These are phyloP conservation scores for Oriolus oriolus DNA, from an alignment of 2,113 vertebrate genomes.

Conservation along the genomic window DNA sequence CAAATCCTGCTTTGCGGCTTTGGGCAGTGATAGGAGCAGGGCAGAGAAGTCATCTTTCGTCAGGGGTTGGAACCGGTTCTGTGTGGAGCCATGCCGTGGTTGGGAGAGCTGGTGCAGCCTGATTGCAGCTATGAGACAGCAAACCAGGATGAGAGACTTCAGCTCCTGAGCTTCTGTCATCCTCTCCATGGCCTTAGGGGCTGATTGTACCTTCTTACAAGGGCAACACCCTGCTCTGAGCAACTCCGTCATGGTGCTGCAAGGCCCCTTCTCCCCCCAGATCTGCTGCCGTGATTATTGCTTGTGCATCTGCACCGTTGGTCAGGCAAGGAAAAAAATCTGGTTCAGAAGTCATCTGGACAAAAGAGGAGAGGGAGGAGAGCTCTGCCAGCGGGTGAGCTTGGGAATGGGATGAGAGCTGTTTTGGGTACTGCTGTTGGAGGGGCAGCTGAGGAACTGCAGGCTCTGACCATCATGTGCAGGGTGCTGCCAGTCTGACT, in stretches of 20 bases:
- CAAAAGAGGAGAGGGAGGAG: not conserved
- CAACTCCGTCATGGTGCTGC: not conserved
- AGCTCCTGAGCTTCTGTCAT: not conserved
- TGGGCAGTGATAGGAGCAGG: not conserved
- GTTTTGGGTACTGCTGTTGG: not conserved
- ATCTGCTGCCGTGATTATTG: not conserved
- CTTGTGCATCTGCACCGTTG: accelerated
- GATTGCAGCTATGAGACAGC: not conserved
- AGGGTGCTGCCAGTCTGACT: not conserved
- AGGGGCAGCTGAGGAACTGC: not conserved
- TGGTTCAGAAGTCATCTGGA: not conserved
- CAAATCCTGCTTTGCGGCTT: not conserved
- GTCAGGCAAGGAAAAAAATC: not conserved
- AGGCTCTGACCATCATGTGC: not conserved
- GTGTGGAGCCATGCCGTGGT: accelerated
- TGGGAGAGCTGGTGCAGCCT: not conserved
- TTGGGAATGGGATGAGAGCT: not conserved
- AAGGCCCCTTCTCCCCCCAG: not conserved
- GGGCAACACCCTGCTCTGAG: not conserved
- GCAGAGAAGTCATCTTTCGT: not conserved
- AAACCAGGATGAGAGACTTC: not conserved
- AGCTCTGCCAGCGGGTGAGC: not conserved
- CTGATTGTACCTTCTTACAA: not conserved
- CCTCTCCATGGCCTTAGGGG: not conserved
- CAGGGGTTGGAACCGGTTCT: not conserved